phyloP scores from a whole-genome alignment of 2,888 invertebrate genomes.

The Parnassius mnemosyne region DNA sequence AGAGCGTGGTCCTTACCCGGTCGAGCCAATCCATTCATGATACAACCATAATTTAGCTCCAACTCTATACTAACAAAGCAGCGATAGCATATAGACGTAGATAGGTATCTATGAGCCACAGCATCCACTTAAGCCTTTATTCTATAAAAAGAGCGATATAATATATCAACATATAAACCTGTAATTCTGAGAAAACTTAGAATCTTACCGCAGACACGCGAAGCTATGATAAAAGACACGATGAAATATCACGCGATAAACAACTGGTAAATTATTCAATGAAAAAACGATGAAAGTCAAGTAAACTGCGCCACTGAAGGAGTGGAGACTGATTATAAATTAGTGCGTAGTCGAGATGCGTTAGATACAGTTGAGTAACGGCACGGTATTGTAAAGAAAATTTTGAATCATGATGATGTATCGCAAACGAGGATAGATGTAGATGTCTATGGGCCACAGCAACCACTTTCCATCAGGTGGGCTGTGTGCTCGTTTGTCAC shows the following conservation, averaged over 20 bases:
- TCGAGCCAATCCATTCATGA: too few species aligned
- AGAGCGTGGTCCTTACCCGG: too few species aligned
- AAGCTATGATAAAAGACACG: constrained; percentile 23
- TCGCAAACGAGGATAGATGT: too few species aligned
- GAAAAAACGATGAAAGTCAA: constrained; percentile 32
- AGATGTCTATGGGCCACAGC: too few species aligned
- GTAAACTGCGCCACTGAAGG: constrained; percentile 16
- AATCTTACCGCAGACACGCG: constrained; percentile 7
- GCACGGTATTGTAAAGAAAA: constrained; percentile 4
- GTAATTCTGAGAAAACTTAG: constrained; percentile 9
- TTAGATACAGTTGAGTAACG: constrained; percentile 7
- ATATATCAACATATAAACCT: background rate
- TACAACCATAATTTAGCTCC: too few species aligned
- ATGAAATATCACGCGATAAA: constrained; percentile 34
- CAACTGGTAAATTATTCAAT: constrained; percentile 24
- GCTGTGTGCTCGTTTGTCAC: too few species aligned
- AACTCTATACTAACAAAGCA: too few species aligned
- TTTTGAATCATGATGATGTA: background rate
- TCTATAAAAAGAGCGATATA: too few species aligned
- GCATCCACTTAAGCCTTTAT: too few species aligned
- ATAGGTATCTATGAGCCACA: too few species aligned
- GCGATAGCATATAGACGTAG: too few species aligned
- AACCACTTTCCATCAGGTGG: too few species aligned
- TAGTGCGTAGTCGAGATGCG: constrained; percentile 6
- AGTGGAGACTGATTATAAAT: constrained; percentile 18